These are phyloP conservation scores for Chamaea fasciata DNA, from an alignment of 2,113 vertebrate genomes.

Conservation along the genomic window DNA sequence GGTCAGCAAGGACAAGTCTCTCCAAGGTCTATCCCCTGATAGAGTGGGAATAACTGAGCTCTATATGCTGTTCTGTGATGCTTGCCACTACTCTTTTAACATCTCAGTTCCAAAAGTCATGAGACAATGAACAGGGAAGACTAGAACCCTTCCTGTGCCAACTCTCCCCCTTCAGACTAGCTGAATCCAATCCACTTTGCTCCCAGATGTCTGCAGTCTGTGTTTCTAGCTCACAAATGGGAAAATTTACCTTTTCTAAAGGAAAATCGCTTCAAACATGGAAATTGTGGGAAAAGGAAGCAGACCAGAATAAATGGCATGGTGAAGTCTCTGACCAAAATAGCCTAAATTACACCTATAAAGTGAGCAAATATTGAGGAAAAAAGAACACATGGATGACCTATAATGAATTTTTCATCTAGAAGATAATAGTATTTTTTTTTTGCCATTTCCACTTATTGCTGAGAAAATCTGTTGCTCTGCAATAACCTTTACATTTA, in stretches of 20 bases:
- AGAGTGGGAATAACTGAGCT: not conserved
- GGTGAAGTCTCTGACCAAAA: not conserved
- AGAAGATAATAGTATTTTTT: not conserved
- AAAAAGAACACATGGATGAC: not conserved
- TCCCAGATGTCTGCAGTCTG: not conserved
- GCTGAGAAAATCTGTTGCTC: not conserved
- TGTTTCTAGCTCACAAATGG: not conserved
- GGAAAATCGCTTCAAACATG: not conserved
- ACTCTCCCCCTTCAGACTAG: not conserved
- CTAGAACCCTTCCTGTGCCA: not conserved
- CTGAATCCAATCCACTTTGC: not conserved
- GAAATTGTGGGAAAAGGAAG: not conserved
- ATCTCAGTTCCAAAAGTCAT: not conserved
- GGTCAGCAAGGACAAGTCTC: not conserved
- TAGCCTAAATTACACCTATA: not conserved
- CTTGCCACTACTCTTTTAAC: not conserved
- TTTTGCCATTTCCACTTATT: not conserved
- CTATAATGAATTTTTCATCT: not conserved
- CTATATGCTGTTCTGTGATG: accelerated
- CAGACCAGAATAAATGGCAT: not conserved
- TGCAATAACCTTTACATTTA: not conserved
- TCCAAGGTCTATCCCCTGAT: accelerated
- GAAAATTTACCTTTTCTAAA: not conserved
- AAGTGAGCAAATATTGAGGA: not conserved
- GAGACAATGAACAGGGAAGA: not conserved